Base-by-base conservation (phyloP, 2,888 invertebrate genomes). In the Latheticus oryzae region DNA sequence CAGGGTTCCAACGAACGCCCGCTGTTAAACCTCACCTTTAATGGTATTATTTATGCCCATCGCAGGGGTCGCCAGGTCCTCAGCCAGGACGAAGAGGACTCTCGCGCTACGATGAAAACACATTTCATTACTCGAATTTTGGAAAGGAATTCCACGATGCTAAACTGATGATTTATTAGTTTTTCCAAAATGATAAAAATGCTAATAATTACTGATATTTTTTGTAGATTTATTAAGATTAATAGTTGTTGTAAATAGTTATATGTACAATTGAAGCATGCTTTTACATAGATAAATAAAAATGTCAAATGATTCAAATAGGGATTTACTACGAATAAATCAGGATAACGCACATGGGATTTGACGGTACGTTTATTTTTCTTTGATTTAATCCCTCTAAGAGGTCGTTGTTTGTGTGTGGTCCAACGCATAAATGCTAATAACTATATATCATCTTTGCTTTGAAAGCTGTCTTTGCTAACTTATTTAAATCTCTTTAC, bases 11-110 rank as follows among this genome's bases (percentile, higher is more conserved):
- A 63, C 65, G 76, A 69, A 71, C 73, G 66, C 79, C 77, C 68
- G 78, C 79, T 77, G 79, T 70, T 76, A 73, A 74, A 77, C 78
- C 79, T 78, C 79, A 78, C 79, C 79, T 80, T 79, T 79, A 79
- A 79, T 79, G 77, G 78, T 73, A 76, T 79, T 79, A 79, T 79
- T 79, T 80, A 79, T 79, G 78, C 72, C 69, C 69, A 65, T 65
- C 67, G 66, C 66, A 70, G 71, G 66, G 70, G 70, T 71, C 73
- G 66, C 73, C 70, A 69, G 73, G 67, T 64, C 66, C 67, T 69
- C 70, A 42, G 12, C 52, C 32, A 33, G 35, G 40, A 38, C 47
- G 32, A 33, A 42, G 40, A 50, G 40, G 42, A 33, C 35, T 12
- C n/a, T n/a, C n/a, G n/a, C 35, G 8, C 65, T 66, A 69, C 65